Percentiles rank a stretch among this genome's conserved stretches.
These are phyloP conservation scores for Brachylomia viminalis DNA, from an alignment of 2,888 invertebrate genomes.

Conservation along the genomic window DNA sequence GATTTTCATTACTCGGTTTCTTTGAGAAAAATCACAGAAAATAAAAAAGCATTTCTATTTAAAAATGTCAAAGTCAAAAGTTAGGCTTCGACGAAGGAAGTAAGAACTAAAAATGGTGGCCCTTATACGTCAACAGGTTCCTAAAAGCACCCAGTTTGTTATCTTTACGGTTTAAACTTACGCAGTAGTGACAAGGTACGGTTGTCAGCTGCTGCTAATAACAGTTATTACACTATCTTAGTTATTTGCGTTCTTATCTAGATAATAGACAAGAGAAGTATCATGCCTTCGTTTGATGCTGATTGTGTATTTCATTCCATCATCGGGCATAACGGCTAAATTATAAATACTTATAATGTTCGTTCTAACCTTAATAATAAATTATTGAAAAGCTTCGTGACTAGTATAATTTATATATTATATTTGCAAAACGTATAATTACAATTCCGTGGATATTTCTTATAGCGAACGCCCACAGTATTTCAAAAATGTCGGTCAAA, in stretches of 20 bases:
- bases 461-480: slow-evolving; percentile 17
- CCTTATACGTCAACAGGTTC: neutral
- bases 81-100: slow-evolving; percentile 3
- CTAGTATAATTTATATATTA: slow-evolving; percentile 5
- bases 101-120: neutral
- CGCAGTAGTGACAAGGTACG: slow-evolving; percentile 36
- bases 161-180: slow-evolving; percentile 28
- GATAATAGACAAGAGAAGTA: slow-evolving; percentile 27
- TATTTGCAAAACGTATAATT: slow-evolving; percentile 24
- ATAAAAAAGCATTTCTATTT: neutral
- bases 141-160: slow-evolving; percentile 12
- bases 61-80: neutral
- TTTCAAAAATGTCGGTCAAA: slow-evolving; percentile 43
- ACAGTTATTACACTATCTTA: slow-evolving; percentile 43
- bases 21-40: neutral
- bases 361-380: slow-evolving; percentile 1
- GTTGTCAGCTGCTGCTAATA: slow-evolving; percentile 37
- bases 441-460: slow-evolving; percentile 15
- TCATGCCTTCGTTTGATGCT: slow-evolving; percentile 18
- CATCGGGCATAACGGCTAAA: neutral
- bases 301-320: slow-evolving; percentile 23
- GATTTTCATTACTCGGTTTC: neutral
- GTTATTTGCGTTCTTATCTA: slow-evolving; percentile 52
- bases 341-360: neutral
- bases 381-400: neutral